Conservation (phyloP, 1,140 invertebrate species). For the Propsilocerus akamusi region DNA sequence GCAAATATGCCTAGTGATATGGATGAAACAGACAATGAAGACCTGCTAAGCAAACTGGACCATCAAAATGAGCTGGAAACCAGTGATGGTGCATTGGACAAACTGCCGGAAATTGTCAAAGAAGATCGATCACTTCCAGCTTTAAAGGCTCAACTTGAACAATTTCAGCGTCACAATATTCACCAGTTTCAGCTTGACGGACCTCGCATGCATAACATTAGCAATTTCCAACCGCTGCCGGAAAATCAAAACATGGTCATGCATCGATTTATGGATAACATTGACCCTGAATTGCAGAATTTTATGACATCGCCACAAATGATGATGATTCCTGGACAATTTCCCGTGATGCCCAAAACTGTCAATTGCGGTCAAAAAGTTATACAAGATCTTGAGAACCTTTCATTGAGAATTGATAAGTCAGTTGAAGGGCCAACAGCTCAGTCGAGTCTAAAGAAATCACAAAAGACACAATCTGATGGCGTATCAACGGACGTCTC, state of each 20-base stretch:
- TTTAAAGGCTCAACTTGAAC: too few relatives aligned
- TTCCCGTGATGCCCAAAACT: conserved; percentile 23
- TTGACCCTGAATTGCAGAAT: not conserved
- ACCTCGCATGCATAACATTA: not conserved
- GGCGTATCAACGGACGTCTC: not conserved
- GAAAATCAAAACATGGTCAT: not conserved
- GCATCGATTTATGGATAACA: not conserved
- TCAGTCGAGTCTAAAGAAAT: not conserved
- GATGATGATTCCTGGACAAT: conserved; percentile 15
- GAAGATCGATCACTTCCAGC: not conserved
- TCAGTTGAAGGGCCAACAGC: conserved; percentile 11
- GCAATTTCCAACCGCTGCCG: not conserved
- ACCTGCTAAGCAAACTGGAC: conserved; percentile 20
- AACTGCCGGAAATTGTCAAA: not conserved
- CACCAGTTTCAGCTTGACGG: not conserved
- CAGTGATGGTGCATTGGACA: not conserved
- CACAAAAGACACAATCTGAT: not conserved
- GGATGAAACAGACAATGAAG: conserved; percentile 38
- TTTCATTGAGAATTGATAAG: conserved; percentile 10
- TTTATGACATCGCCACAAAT: not conserved
- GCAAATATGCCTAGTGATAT: conserved; percentile 21
- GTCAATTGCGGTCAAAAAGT: conserved; percentile 16
- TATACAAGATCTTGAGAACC: conserved; percentile 8
- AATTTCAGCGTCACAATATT: not conserved
- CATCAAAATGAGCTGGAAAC: not conserved